Evolutionary conservation across 2,797 vertebrate species (phyloP).

Genomic region (Tapera naevia): DNA sequence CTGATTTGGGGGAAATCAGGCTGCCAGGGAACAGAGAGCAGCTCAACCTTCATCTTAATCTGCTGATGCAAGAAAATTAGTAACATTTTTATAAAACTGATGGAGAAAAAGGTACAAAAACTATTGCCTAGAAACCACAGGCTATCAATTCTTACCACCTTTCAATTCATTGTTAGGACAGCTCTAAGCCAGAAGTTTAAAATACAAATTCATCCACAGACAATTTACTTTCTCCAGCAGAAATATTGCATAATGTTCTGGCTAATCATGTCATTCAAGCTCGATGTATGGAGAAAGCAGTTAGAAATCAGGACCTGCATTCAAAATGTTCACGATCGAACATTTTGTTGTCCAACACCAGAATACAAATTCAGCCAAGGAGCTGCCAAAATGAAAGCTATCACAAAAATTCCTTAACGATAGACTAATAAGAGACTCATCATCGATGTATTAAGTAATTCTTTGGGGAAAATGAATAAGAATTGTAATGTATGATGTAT

Average conservation of each 20-base stretch:
- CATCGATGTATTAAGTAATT: constrained; percentile 36
- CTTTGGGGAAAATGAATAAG: constrained; percentile 10
- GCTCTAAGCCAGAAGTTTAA: background rate
- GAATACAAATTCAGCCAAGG: background rate
- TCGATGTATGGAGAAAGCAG: background rate
- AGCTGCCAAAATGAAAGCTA: constrained; percentile 37
- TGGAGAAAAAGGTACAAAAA: background rate
- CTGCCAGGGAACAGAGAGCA: background rate
- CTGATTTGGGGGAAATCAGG: no score
- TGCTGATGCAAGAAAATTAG: background rate
- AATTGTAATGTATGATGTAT: background rate
- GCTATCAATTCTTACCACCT: background rate
- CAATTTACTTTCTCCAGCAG: background rate
- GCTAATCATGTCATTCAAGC: background rate
- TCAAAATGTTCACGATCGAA: background rate
- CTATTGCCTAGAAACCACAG: background rate
- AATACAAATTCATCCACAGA: background rate
- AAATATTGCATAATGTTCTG: background rate
- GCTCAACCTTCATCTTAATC: background rate
- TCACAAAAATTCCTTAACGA: constrained; percentile 41
- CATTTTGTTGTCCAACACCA: background rate
- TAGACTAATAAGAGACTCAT: constrained; percentile 9
- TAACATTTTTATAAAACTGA: background rate
- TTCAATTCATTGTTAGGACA: background rate
- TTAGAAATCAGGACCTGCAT: background rate